These are phyloP conservation scores for Cardiocondyla obscurior DNA, from an alignment of 1,140 invertebrate species.

Conservation along the genomic window DNA sequence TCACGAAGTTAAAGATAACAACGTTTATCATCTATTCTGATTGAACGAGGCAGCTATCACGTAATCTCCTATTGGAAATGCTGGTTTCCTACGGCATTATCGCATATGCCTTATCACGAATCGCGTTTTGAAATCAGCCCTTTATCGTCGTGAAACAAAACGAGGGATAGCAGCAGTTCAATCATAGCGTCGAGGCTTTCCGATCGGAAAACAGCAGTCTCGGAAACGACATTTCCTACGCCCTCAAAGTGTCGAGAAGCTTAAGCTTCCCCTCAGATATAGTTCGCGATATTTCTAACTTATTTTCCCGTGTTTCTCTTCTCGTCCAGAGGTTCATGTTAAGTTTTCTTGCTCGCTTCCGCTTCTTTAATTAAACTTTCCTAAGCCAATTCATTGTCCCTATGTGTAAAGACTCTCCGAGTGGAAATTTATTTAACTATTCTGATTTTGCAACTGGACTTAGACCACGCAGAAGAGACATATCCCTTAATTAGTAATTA, in stretches of 20 bases:
- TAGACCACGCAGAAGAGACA: too few species aligned
- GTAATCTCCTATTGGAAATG: not conserved
- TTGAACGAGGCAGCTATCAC: not conserved
- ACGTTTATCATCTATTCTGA: not conserved
- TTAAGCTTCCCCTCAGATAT: not conserved
- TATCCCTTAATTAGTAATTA: too few species aligned
- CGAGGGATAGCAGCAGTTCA: not conserved
- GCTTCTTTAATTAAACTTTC: not conserved
- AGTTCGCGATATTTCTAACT: not conserved
- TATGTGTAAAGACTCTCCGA: too few species aligned
- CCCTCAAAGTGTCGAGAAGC: not conserved
- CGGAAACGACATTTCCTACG: not conserved
- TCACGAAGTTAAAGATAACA: not conserved
- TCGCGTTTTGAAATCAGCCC: not conserved
- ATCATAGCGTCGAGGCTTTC: not conserved
- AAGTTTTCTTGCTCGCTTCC: not conserved
- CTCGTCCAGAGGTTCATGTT: not conserved
- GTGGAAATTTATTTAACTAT: too few species aligned
- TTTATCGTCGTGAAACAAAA: constrained; percentile 6
- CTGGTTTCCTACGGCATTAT: not conserved
- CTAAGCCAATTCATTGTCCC: not conserved
- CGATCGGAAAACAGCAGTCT: not conserved
- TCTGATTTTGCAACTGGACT: too few species aligned
- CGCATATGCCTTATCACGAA: not conserved
- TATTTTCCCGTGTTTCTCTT: not conserved